Evolutionary conservation across 2,113 vertebrate genomes (phyloP).

Genomic region (Xiphias gladius): DNA sequence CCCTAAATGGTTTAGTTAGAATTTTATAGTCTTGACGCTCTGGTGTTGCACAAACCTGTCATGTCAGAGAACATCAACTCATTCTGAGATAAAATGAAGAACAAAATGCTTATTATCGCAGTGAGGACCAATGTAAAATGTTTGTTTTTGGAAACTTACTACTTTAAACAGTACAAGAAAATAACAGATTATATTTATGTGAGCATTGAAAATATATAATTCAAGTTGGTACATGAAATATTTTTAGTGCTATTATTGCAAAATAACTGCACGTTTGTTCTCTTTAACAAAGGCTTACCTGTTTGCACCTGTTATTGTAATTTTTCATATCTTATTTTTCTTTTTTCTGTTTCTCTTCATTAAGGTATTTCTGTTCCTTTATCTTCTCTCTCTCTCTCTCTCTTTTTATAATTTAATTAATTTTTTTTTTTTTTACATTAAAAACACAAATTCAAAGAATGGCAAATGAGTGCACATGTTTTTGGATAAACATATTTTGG

Average conservation of each 20-base stretch:
- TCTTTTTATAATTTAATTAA: neutral
- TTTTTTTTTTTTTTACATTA: neutral
- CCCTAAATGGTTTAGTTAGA: neutral
- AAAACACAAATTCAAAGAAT: constrained; percentile 4
- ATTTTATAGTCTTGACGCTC: neutral
- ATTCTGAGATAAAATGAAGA: neutral
- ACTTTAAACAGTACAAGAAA: neutral
- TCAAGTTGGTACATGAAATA: neutral
- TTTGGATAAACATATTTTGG: neutral
- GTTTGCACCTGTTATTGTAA: neutral
- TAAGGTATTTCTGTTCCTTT: neutral
- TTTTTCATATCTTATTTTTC: neutral
- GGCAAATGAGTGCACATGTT: neutral
- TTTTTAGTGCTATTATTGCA: neutral
- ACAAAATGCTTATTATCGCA: constrained; percentile 3
- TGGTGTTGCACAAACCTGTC: neutral
- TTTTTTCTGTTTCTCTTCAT: neutral
- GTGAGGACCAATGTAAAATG: neutral
- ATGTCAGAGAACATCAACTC: neutral
- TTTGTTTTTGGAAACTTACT: neutral
- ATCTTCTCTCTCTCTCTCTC: neutral
- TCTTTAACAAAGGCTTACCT: neutral
- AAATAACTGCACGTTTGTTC: neutral
- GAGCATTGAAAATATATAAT: constrained; percentile 39
- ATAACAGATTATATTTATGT: neutral